phyloP scores from a whole-genome alignment of 1,140 invertebrate genomes.

The Drosophila insularis region DNA sequence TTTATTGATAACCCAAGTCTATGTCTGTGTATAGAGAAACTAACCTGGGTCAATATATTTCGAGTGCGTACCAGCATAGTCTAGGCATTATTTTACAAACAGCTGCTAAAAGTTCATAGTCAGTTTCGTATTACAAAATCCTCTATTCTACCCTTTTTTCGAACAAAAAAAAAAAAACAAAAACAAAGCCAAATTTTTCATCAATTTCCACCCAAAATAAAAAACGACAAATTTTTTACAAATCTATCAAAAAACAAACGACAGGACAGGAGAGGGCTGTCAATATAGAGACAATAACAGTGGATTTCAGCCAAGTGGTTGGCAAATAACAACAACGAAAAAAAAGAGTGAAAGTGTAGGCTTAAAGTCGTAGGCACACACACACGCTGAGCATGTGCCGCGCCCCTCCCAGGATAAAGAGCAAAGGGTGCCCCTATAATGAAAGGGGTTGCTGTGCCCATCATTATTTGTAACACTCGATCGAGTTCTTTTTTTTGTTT shows the following conservation, averaged over 20 bases:
- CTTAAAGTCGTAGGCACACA: conserved; percentile 28
- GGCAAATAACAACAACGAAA: conserved; percentile 22
- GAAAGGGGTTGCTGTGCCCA: conserved; percentile 57
- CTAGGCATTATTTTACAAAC: background rate
- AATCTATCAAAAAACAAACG: conserved; percentile 48
- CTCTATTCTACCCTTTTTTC: conserved; percentile 13
- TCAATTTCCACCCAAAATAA: conserved; percentile 27
- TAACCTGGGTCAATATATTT: conserved; percentile 58
- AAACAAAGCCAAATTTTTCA: background rate
- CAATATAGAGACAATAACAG: conserved; percentile 45
- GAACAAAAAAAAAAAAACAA: background rate
- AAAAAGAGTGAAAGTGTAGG: conserved; percentile 47
- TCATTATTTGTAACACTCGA: conserved; percentile 76
- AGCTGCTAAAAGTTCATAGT: conserved; percentile 28
- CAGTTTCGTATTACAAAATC: conserved; percentile 3
- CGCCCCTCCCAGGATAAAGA: background rate
- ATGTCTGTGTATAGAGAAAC: conserved; percentile 19
- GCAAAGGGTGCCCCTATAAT: background rate
- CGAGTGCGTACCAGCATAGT: background rate
- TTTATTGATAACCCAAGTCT: conserved; percentile 40
- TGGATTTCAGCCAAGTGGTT: conserved; percentile 26
- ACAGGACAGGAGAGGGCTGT: conserved; percentile 31
- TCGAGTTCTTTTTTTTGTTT: conserved; percentile 37
- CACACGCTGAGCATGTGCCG: conserved; percentile 37
- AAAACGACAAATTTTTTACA: conserved; percentile 57